Conservation (phyloP, 2,113 vertebrate species). For the Nothobranchius furzeri region DNA sequence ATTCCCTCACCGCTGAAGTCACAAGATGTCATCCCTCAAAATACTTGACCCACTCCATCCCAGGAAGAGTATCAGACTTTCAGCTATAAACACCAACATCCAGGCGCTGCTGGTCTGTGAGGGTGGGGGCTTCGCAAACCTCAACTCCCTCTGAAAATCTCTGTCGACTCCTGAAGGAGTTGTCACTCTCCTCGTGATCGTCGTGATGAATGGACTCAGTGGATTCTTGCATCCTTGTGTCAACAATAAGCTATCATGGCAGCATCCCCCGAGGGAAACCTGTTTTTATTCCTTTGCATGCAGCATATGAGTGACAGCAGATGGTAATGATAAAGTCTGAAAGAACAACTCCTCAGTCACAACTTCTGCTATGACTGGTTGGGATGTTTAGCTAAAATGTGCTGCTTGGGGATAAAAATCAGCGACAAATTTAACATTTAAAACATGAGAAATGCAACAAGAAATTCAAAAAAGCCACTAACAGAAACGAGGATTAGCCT, state of each 20-base stretch:
- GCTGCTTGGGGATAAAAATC: constrained; percentile 38
- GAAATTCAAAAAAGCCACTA: neutral
- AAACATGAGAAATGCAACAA: constrained; percentile 23
- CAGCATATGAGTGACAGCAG: constrained; percentile 34
- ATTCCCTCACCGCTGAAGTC: neutral
- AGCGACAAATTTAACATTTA: neutral
- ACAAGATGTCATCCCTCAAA: too few relatives aligned
- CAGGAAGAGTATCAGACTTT: too few relatives aligned
- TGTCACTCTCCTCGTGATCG: constrained; percentile 12
- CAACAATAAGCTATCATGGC: constrained; percentile 32
- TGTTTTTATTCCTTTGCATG: constrained; percentile 36
- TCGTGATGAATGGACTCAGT: constrained; percentile 8
- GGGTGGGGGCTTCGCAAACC: neutral
- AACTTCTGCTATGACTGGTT: constrained; percentile 34
- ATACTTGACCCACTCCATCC: neutral
- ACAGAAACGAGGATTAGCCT: constrained; percentile 51
- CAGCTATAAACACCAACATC: neutral
- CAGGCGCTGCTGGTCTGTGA: neutral
- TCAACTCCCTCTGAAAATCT: constrained; percentile 3
- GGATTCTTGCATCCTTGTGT: constrained; percentile 24
- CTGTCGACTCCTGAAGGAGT: constrained; percentile 4
- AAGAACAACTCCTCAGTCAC: constrained; percentile 24
- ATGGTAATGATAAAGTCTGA: constrained; percentile 34
- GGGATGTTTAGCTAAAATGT: constrained; percentile 47
- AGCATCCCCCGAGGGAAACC: constrained; percentile 25